phyloP scores from a whole-genome alignment of 2,888 invertebrate genomes.

The Altica lythri region DNA sequence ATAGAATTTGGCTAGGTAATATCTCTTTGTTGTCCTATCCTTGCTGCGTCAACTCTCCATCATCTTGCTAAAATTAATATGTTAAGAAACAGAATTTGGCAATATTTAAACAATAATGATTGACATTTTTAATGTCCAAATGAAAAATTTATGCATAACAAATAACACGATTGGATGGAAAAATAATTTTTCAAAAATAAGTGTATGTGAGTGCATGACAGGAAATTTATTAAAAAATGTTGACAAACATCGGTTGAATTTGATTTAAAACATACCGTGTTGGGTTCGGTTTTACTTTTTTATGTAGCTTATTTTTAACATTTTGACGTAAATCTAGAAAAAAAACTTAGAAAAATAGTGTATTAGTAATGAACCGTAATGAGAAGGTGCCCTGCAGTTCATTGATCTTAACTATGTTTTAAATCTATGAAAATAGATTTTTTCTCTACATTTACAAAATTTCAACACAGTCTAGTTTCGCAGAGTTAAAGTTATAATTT shows the following conservation, averaged over 20 bases:
- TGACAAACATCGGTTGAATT: not conserved
- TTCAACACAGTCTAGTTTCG: no score
- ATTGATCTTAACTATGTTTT: not conserved
- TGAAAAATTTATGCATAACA: not conserved
- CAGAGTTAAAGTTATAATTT: no score
- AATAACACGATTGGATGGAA: not conserved
- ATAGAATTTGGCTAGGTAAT: not conserved
- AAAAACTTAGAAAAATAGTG: conserved; percentile 2
- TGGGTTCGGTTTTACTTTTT: not conserved
- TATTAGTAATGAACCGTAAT: not conserved
- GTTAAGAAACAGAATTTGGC: conserved; percentile 4
- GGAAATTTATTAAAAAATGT: conserved; percentile 4
- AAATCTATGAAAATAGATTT: no score
- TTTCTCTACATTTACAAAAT: no score
- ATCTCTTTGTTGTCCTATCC: not conserved
- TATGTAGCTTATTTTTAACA: not conserved
- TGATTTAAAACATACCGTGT: not conserved
- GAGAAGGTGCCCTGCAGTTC: conserved; percentile 3
- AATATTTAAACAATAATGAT: not conserved
- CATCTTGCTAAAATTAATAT: not conserved
- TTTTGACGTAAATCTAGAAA: conserved; percentile 1
- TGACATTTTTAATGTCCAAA: conserved; percentile 4
- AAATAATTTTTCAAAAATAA: not conserved
- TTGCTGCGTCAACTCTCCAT: conserved; percentile 2
- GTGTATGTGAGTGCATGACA: not conserved